These are phyloP conservation scores for Rhyacophila evoluta DNA, from an alignment of 2,888 invertebrate genomes.

Conservation along the genomic window DNA sequence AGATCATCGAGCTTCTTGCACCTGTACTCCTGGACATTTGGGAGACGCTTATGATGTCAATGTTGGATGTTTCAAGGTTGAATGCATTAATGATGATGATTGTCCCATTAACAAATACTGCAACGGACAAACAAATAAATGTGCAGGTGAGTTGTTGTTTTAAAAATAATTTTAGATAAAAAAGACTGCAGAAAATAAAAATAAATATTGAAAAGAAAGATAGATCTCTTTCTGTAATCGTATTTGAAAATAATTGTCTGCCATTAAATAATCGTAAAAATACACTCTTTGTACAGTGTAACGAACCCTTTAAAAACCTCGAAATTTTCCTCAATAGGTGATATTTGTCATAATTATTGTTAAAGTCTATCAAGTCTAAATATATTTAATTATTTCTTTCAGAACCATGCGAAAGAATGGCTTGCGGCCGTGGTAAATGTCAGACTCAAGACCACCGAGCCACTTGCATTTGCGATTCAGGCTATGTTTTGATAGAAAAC, in stretches of 20 bases:
- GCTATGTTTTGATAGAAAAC: slow-evolving; percentile 76
- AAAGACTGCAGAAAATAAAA: slow-evolving; percentile 23
- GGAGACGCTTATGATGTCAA: slow-evolving; percentile 83
- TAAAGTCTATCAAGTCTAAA: too few species aligned
- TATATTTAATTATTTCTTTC: slow-evolving; percentile 55
- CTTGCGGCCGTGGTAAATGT: slow-evolving; percentile 87
- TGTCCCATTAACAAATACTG: slow-evolving; percentile 83
- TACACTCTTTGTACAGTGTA: too few species aligned
- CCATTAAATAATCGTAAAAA: too few species aligned
- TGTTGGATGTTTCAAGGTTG: slow-evolving; percentile 90
- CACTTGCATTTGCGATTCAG: slow-evolving; percentile 80
- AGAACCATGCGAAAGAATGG: slow-evolving; percentile 84
- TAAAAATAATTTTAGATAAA: slow-evolving; percentile 28
- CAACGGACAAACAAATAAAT: slow-evolving; percentile 80
- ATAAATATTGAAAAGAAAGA: too few species aligned
- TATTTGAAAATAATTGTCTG: too few species aligned
- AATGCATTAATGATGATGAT: slow-evolving; percentile 83
- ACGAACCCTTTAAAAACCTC: too few species aligned
- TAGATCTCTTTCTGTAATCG: too few species aligned
- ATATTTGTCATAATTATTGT: too few species aligned
- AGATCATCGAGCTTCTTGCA: slow-evolving; percentile 79
- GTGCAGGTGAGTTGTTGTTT: slow-evolving; percentile 74
- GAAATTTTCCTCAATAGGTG: too few species aligned
- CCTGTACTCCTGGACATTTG: slow-evolving; percentile 83
- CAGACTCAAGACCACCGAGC: slow-evolving; percentile 78